Conservation (phyloP, 2,888 invertebrate genomes). For the Hermaeophaga mercurialis region DNA sequence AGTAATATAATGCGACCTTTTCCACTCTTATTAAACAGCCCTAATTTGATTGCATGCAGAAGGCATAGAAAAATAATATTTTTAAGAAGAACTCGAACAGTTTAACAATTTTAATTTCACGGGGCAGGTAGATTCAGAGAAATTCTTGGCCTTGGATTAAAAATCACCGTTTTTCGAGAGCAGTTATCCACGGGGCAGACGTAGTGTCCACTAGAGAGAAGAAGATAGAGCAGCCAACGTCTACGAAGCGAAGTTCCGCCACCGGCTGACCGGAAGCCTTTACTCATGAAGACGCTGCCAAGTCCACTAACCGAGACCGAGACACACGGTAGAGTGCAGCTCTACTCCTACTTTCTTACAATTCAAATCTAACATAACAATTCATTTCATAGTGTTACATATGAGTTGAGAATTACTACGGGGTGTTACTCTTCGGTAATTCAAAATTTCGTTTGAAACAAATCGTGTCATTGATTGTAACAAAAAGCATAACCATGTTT, state of each 20-base stretch:
- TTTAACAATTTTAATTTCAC: too few relatives aligned
- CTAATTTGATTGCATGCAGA: too few relatives aligned
- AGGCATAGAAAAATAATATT: too few relatives aligned
- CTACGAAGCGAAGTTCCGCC: conserved; percentile 31
- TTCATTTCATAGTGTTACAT: neutral
- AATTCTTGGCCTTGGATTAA: too few relatives aligned
- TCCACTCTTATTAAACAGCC: too few relatives aligned
- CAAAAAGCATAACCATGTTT: too few relatives aligned
- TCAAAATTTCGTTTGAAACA: too few relatives aligned
- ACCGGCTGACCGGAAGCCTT: conserved; percentile 34
- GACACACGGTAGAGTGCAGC: conserved; percentile 26
- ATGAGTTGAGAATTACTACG: neutral
- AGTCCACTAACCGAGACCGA: conserved; percentile 32
- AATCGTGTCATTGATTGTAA: too few relatives aligned
- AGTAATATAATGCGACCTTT: too few relatives aligned
- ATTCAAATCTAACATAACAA: conserved; percentile 13
- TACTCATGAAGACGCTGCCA: conserved; percentile 31
- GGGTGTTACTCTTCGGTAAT: neutral
- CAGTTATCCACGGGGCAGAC: conserved; percentile 13
- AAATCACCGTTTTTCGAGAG: too few relatives aligned
- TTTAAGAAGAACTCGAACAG: too few relatives aligned
- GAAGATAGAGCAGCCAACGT: conserved; percentile 28
- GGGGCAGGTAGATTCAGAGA: too few relatives aligned
- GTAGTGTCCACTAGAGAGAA: conserved; percentile 28
- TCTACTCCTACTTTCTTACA: conserved; percentile 30